These are phyloP conservation scores for Caradrina kadenii DNA, from an alignment of 2,888 invertebrate species.

Conservation along the genomic window DNA sequence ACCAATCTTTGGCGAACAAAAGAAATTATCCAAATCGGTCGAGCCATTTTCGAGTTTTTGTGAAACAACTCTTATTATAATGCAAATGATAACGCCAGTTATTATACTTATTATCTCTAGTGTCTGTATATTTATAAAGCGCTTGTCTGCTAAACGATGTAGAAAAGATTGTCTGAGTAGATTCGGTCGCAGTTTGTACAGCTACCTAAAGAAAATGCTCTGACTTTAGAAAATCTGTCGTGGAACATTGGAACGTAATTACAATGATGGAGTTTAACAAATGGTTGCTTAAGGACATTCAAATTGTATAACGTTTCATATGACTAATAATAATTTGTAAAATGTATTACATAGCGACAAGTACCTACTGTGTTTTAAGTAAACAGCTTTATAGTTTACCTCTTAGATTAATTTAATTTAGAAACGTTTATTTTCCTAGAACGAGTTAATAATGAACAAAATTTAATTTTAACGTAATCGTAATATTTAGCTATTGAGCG, in stretches of 20 bases:
- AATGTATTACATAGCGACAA: constrained; percentile 13
- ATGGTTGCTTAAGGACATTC: neutral
- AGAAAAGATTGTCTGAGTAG: constrained; percentile 36
- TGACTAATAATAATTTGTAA: neutral
- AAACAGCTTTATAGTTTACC: constrained; percentile 26
- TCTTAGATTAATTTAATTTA: constrained; percentile 28
- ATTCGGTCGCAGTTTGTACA: constrained; percentile 20
- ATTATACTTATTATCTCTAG: constrained; percentile 31
- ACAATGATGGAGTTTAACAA: neutral
- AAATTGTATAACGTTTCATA: neutral
- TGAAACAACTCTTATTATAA: constrained; percentile 20
- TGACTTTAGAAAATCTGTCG: neutral
- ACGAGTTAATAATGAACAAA: neutral
- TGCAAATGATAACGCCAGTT: constrained; percentile 22
- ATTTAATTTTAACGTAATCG: neutral
- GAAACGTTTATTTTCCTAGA: constrained; percentile 27
- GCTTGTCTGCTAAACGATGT: constrained; percentile 33
- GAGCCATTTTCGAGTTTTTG: no score
- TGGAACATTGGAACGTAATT: neutral
- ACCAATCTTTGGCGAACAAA: no score
- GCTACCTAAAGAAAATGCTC: constrained; percentile 9
- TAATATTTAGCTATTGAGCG: neutral
- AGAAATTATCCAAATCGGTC: no score
- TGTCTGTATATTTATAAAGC: constrained; percentile 35
- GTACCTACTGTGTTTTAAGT: constrained; percentile 1